phyloP scores from a whole-genome alignment of 1,140 invertebrate species.

The Philopotamus ludificatus region DNA sequence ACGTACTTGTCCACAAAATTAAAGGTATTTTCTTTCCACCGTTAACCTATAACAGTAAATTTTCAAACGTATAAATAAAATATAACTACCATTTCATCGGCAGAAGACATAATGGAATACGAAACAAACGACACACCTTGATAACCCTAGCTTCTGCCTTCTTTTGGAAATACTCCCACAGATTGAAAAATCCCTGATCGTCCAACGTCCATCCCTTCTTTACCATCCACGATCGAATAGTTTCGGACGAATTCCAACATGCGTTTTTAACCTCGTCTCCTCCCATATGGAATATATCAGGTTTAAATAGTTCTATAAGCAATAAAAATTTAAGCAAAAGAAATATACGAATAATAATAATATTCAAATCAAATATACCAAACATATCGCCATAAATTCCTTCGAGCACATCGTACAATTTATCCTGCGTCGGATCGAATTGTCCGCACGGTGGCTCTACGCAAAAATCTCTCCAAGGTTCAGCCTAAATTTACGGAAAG shows the following conservation, averaged over 20 bases:
- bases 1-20: slow-evolving; percentile 78
- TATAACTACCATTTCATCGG: not conserved
- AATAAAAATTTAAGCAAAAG: not conserved
- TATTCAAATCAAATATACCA: slow-evolving; percentile 35
- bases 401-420: slow-evolving; percentile 71
- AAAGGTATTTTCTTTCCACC: slow-evolving; percentile 61
- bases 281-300: slow-evolving; percentile 86
- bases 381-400: slow-evolving; percentile 70
- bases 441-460: slow-evolving; percentile 87
- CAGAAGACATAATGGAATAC: not conserved
- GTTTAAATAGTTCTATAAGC: slow-evolving; percentile 59
- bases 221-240: slow-evolving; percentile 71
- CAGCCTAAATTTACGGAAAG: too few species aligned
- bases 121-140: slow-evolving; percentile 45
- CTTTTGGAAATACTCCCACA: slow-evolving; percentile 77
- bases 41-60: slow-evolving; percentile 49
- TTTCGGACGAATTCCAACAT: slow-evolving; percentile 74
- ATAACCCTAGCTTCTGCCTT: slow-evolving; percentile 63
- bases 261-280: slow-evolving; percentile 77
- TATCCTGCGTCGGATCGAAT: slow-evolving; percentile 73
- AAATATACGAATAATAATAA: not conserved
- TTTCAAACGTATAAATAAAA: not conserved
- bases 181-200: slow-evolving; percentile 64
- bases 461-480: slow-evolving; percentile 76
- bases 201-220: slow-evolving; percentile 59